A percentile compares a stretch with the other conserved stretches of the same genome.
These are phyloP conservation scores for Oligia strigilis DNA, from an alignment of 2,888 invertebrate genomes.

Conservation along the genomic window DNA sequence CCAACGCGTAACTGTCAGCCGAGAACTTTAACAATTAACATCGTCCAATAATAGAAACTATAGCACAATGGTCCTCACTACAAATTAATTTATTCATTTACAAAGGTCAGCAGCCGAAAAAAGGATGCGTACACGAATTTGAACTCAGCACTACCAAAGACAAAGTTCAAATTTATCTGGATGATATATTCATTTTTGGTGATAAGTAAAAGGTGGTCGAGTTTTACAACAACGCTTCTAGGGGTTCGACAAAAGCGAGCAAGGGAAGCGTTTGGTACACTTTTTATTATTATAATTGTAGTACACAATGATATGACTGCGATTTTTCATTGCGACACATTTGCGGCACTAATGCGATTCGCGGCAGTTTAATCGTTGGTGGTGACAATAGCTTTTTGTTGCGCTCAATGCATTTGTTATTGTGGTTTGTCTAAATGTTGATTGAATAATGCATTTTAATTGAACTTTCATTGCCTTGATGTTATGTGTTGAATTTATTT, in stretches of 20 bases:
- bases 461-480: slow-evolving; percentile 56
- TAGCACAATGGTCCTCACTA: slow-evolving; percentile 82
- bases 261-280: slow-evolving; percentile 55
- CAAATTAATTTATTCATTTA: slow-evolving; percentile 88
- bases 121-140: slow-evolving; percentile 60
- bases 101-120: slow-evolving; percentile 82
- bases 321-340: slow-evolving; percentile 79
- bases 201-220: slow-evolving; percentile 33
- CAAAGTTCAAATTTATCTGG: slow-evolving; percentile 64
- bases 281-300: slow-evolving; percentile 64
- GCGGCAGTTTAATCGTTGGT: slow-evolving; percentile 76
- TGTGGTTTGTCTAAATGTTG: slow-evolving; percentile 66
- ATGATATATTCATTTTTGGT: slow-evolving; percentile 26
- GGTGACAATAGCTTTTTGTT: slow-evolving; percentile 69
- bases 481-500: slow-evolving; percentile 35
- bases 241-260: slow-evolving; percentile 34
- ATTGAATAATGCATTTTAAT: slow-evolving; percentile 66
- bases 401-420: slow-evolving; percentile 66
- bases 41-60: slow-evolving; percentile 87
- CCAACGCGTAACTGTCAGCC: slow-evolving; percentile 84
- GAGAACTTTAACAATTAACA: slow-evolving; percentile 87
- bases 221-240: slow-evolving; percentile 43
- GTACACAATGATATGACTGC: slow-evolving; percentile 76
- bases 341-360: slow-evolving; percentile 79
- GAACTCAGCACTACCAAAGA: slow-evolving; percentile 48